Evolutionary conservation across 2,113 vertebrate genomes (phyloP).

Genomic region (Lepisosteus oculatus): DNA sequence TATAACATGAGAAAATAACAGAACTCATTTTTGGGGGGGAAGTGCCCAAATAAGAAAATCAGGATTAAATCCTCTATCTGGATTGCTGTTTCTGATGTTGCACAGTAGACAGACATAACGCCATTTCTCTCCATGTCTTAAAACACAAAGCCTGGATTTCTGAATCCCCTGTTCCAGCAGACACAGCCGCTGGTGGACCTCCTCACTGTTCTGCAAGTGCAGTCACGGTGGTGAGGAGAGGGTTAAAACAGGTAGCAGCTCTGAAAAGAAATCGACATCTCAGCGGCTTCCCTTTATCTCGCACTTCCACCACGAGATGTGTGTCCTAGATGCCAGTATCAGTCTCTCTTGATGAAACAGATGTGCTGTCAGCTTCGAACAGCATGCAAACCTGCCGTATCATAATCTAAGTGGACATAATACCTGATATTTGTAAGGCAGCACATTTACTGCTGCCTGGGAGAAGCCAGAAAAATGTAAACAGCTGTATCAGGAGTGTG

Average conservation of each 20-base stretch:
- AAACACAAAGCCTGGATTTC: not conserved
- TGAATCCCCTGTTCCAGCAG: not conserved
- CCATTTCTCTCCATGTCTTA: not conserved
- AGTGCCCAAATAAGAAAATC: not conserved
- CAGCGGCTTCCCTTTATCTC: not conserved
- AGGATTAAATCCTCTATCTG: slow-evolving; percentile 13
- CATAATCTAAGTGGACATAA: slow-evolving; percentile 82
- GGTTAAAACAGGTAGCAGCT: too few relatives aligned
- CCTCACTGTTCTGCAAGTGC: slow-evolving; percentile 6
- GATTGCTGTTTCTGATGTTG: not conserved
- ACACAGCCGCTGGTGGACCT: not conserved
- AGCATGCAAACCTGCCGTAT: slow-evolving; percentile 68
- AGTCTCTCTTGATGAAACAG: slow-evolving; percentile 76
- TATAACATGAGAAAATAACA: not conserved
- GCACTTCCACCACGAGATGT: slow-evolving; percentile 55
- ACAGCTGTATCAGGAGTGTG: slow-evolving; percentile 55
- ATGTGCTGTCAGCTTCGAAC: slow-evolving; percentile 81
- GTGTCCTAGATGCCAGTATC: slow-evolving; percentile 80
- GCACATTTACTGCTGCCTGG: slow-evolving; percentile 56
- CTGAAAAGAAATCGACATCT: not conserved
- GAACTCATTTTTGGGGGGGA: not conserved
- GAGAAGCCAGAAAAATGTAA: slow-evolving; percentile 52
- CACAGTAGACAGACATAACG: slow-evolving; percentile 5
- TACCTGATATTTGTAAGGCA: slow-evolving; percentile 72
- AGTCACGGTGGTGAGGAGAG: slow-evolving; percentile 1